phyloP scores from a whole-genome alignment of 2,888 invertebrate species.

The Noctua janthe region DNA sequence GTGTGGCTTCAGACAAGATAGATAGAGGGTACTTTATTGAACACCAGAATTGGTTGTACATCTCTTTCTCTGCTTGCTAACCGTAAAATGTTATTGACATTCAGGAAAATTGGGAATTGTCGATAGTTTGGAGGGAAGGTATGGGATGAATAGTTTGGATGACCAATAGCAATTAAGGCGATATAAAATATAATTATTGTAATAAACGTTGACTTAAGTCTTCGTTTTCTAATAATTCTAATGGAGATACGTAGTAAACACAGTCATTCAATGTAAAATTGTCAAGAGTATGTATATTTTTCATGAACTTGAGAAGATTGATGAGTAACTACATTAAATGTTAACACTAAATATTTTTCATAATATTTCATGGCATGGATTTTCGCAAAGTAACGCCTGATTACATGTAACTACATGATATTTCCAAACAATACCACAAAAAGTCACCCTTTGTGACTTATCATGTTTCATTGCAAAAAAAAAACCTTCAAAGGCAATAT shows the following conservation, averaged over 20 bases:
- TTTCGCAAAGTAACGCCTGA: neutral
- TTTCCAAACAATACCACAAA: neutral
- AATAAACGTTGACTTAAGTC: neutral
- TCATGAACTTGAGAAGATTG: neutral
- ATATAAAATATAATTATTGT: too few species aligned
- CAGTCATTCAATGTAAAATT: neutral
- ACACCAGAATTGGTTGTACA: neutral
- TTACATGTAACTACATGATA: neutral
- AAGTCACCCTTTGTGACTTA: neutral
- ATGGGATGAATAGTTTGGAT: neutral
- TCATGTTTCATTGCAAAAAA: neutral
- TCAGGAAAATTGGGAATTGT: neutral
- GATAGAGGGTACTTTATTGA: neutral
- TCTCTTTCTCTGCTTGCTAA: neutral
- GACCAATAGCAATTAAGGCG: neutral
- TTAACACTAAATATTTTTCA: neutral
- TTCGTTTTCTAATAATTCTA: neutral
- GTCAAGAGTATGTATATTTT: neutral
- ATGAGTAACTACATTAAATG: neutral
- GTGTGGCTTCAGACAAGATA: neutral
- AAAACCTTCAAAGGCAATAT: constrained; percentile 6
- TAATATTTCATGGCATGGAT: neutral
- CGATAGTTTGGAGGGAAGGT: neutral
- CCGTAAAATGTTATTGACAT: neutral
- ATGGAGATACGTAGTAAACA: neutral